These are phyloP conservation scores for Xylocampa areola DNA, from an alignment of 2,888 invertebrate species.

Conservation along the genomic window DNA sequence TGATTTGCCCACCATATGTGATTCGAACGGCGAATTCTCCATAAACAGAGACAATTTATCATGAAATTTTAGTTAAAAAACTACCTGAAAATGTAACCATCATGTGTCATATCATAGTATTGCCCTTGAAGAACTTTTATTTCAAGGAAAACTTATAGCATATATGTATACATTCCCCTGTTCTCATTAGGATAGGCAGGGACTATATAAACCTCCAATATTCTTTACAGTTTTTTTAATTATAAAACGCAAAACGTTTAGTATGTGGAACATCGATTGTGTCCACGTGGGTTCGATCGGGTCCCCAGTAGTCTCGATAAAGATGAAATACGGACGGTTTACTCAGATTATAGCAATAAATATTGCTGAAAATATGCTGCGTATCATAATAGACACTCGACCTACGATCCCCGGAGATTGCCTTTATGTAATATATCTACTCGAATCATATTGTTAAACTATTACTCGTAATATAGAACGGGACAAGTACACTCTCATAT, in stretches of 20 bases:
- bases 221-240: neutral
- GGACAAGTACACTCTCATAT: conserved; percentile 22
- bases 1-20: too few relatives aligned
- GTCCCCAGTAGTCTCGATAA: conserved; percentile 68
- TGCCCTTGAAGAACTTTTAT: too few relatives aligned
- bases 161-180: too few relatives aligned
- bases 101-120: too few relatives aligned
- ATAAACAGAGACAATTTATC: too few relatives aligned
- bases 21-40: too few relatives aligned
- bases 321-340: conserved; percentile 70
- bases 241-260: conserved; percentile 33
- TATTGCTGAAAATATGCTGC: conserved; percentile 71
- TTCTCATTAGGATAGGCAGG: too few relatives aligned
- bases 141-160: too few relatives aligned
- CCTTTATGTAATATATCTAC: conserved; percentile 53
- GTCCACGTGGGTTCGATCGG: conserved; percentile 66
- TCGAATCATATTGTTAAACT: conserved; percentile 54
- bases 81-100: too few relatives aligned
- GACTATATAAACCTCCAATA: neutral
- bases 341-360: conserved; percentile 75
- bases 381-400: conserved; percentile 62
- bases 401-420: conserved; percentile 60
- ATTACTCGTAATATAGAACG: conserved; percentile 39
- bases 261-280: conserved; percentile 45
- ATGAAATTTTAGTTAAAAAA: too few relatives aligned